phyloP scores from a whole-genome alignment of 1,140 invertebrate species.

The Frieseomelitta varia region DNA sequence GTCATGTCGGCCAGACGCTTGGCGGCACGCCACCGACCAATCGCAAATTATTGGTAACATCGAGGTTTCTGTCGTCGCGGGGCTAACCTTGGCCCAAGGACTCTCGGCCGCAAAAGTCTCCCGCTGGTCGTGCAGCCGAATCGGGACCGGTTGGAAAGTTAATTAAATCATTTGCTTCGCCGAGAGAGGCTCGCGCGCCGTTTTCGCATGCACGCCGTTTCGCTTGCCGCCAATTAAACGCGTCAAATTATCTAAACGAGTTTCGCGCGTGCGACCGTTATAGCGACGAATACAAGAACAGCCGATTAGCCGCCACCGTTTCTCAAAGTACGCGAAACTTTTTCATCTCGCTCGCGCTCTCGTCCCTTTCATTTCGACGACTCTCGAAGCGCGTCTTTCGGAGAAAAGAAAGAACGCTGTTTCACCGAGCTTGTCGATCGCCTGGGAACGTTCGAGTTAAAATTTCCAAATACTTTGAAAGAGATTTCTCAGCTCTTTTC shows the following conservation, averaged over 20 bases:
- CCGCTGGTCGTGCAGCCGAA: conserved; percentile 48
- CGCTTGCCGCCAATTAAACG: conserved; percentile 20
- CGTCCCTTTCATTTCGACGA: too few relatives aligned
- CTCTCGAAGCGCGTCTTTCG: too few relatives aligned
- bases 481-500: too few relatives aligned
- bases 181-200: background rate
- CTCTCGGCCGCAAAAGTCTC: conserved; percentile 23
- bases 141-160: conserved; percentile 55
- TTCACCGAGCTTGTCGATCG: too few relatives aligned
- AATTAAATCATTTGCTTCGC: conserved; percentile 47
- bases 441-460: too few relatives aligned
- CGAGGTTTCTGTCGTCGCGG: conserved; percentile 35
- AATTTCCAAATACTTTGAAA: too few relatives aligned
- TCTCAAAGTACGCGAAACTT: too few relatives aligned
- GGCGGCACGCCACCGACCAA: background rate
- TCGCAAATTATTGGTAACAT: conserved; percentile 39
- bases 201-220: background rate
- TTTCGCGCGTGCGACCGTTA: conserved; percentile 16
- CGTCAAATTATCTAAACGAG: conserved; percentile 32
- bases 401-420: too few relatives aligned
- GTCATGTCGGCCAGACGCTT: too few relatives aligned
- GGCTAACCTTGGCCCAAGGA: conserved; percentile 33
- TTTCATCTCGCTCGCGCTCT: too few relatives aligned
- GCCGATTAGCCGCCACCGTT: too few relatives aligned
- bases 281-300: background rate